A percentile compares a stretch with the other conserved stretches of the same genome.
Conservation (phyloP, 23 tunicate genomes). For the Styela plicata region DNA sequence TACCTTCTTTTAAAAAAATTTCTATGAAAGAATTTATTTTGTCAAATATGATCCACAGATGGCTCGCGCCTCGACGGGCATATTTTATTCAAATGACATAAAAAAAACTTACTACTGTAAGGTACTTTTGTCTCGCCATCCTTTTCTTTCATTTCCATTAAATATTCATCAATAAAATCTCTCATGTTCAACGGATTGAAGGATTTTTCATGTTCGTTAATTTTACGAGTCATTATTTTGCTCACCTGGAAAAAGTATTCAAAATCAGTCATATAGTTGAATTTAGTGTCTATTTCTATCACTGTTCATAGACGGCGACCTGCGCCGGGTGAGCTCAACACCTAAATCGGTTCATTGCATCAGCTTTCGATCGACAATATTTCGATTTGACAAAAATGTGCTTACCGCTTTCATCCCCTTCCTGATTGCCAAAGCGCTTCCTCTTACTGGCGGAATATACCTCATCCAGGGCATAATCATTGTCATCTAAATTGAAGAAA, state of each 20-base stretch:
- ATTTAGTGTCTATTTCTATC: too few relatives aligned
- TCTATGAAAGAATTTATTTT: too few relatives aligned
- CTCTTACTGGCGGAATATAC: background rate
- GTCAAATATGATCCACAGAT: too few relatives aligned
- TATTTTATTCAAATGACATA: background rate
- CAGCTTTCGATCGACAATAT: too few relatives aligned
- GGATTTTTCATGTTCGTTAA: slow-evolving; percentile 13
- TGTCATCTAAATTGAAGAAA: background rate
- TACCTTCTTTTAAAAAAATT: too few relatives aligned
- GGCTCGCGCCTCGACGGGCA: too few relatives aligned
- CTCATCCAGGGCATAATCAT: slow-evolving; percentile 7
- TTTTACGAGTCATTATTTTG: background rate
- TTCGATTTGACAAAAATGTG: too few relatives aligned
- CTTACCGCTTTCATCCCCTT: slow-evolving; percentile 9
- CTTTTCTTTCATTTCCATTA: slow-evolving; percentile 17
- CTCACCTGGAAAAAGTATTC: background rate
- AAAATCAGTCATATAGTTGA: too few relatives aligned
- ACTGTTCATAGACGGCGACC: too few relatives aligned
- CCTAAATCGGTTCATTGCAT: too few relatives aligned
- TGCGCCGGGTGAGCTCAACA: too few relatives aligned
- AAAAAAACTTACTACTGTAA: background rate
- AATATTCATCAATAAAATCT: slow-evolving; percentile 32
- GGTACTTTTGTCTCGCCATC: background rate
- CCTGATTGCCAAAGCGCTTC: slow-evolving; percentile 6
- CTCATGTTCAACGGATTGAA: background rate